These are phyloP conservation scores for Mormoops blainvillei DNA, from an alignment of 2,113 vertebrate species.

Conservation along the genomic window DNA sequence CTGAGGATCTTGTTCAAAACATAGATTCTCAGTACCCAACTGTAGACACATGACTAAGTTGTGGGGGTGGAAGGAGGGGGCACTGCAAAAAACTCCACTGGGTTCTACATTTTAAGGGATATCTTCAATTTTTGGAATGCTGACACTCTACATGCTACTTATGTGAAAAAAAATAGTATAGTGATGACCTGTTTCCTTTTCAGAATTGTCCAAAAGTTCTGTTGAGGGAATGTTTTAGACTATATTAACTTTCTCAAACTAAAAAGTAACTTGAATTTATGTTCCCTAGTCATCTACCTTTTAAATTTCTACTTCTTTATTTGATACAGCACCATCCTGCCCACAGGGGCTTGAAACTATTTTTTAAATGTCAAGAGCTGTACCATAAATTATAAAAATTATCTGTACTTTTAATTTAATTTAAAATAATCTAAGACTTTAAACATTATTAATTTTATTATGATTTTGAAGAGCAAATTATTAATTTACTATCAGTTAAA, in stretches of 20 bases:
- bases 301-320: slow-evolving; percentile 1
- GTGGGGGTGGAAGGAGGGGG: background rate
- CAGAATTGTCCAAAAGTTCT: background rate
- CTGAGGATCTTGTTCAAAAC: background rate
- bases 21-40: background rate
- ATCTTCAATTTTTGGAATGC: background rate
- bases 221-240: slow-evolving; percentile 22
- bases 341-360: background rate
- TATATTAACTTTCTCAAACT: no score
- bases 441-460: background rate
- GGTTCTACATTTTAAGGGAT: background rate
- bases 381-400: slow-evolving; percentile 62
- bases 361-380: slow-evolving; percentile 53
- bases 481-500: background rate
- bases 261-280: slow-evolving; percentile 14
- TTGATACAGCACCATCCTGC: slow-evolving; percentile 12
- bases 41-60: background rate
- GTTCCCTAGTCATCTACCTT: background rate
- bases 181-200: slow-evolving; percentile 1
- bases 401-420: slow-evolving; percentile 60
- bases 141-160: background rate
- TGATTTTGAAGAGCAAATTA: background rate
- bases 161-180: background rate
- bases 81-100: background rate
- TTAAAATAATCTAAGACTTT: slow-evolving; percentile 35